Conservation (phyloP, 2,797 vertebrate species). For the Aplochiton taeniatus region DNA sequence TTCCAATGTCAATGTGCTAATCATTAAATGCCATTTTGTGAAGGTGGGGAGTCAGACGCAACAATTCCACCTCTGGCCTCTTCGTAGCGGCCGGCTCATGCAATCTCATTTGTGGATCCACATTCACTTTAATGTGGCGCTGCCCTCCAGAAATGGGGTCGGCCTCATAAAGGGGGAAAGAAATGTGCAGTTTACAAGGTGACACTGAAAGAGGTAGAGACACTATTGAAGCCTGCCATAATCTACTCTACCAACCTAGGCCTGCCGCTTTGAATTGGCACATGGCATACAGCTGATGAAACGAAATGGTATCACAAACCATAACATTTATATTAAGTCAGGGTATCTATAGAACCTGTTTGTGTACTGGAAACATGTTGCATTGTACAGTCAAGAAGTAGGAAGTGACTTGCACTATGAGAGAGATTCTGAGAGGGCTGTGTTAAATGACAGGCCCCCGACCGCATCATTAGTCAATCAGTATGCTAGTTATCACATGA, state of each 20-base stretch:
- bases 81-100: conserved; percentile 33
- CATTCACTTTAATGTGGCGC: conserved; percentile 45
- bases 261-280: conserved; percentile 21
- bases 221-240: conserved; percentile 17
- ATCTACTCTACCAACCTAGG: conserved; percentile 16
- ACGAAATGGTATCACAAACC: too few relatives aligned
- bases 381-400: too few relatives aligned
- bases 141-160: conserved; percentile 48
- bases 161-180: conserved; percentile 29
- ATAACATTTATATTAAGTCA: too few relatives aligned
- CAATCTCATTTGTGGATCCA: conserved; percentile 59
- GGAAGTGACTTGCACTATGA: too few relatives aligned
- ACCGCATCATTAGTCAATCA: conserved; percentile 61
- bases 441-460: conserved; percentile 34
- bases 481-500: conserved; percentile 46
- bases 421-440: not conserved
- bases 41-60: conserved; percentile 30
- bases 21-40: conserved; percentile 39
- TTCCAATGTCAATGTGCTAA: conserved; percentile 38
- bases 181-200: conserved; percentile 41
- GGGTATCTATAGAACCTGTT: too few relatives aligned
- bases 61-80: conserved; percentile 39
- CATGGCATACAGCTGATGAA: conserved; percentile 11
- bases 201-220: conserved; percentile 39
- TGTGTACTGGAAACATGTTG: too few relatives aligned